A percentile compares a stretch with the other conserved stretches of the same genome.
phyloP scores from a whole-genome alignment of 2,888 invertebrate species.

The Smittia sp. region DNA sequence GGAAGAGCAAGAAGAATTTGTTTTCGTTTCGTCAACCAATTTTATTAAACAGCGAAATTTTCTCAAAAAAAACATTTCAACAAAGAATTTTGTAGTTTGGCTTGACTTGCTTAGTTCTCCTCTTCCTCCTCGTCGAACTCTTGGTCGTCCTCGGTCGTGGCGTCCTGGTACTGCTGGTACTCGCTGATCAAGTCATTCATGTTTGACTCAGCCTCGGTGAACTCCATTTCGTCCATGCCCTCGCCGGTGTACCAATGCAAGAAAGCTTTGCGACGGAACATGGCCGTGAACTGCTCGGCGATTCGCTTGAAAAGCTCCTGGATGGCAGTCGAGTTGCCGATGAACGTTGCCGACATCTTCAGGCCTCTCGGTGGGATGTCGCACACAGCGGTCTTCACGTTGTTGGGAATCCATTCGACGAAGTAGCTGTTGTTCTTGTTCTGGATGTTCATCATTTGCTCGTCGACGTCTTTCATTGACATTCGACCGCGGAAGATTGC shows the following conservation, averaged over 20 bases:
- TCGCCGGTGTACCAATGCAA: conserved; percentile 80
- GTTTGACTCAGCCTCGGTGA: conserved; percentile 22
- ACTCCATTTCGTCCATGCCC: conserved; percentile 32
- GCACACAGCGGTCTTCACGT: conserved; percentile 77
- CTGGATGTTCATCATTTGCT: conserved; percentile 67
- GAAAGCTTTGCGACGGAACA: conserved; percentile 76
- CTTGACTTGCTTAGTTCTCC: background rate
- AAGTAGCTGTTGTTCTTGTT: conserved; percentile 64
- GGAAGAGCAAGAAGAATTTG: background rate
- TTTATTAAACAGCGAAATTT: no score
- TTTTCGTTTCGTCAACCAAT: no score
- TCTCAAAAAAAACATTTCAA: no score
- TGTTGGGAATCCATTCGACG: conserved; percentile 76
- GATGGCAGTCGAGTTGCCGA: conserved; percentile 73
- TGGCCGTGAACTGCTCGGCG: conserved; percentile 72
- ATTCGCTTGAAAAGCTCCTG: conserved; percentile 73
- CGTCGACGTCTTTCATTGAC: conserved; percentile 77
- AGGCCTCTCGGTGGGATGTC: conserved; percentile 75
- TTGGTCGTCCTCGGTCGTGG: conserved; percentile 5
- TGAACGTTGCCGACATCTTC: conserved; percentile 77
- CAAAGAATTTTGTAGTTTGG: no score
- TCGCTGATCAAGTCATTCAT: conserved; percentile 22
- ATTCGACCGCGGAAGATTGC: conserved; percentile 69
- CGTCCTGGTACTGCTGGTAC: conserved; percentile 24
- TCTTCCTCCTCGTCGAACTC: conserved; percentile 18